phyloP scores from a whole-genome alignment of 30 jellyfish, hydroid and myxozoan species.

The Haliclystus octoradiatus region DNA sequence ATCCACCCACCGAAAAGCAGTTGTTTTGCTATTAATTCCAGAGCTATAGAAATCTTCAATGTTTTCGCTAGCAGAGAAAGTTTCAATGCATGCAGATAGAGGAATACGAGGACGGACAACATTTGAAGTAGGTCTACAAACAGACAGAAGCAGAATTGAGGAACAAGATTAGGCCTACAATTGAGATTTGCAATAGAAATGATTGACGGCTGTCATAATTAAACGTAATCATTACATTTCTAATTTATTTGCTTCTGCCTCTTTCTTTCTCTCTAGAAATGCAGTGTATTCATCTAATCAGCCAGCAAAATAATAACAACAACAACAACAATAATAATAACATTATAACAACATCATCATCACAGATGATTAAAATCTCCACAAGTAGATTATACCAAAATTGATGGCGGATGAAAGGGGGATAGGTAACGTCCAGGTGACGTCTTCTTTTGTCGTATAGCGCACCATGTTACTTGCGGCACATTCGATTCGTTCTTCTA shows the following conservation, averaged over 20 bases:
- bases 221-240: constrained; percentile 20
- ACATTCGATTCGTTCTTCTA: constrained; percentile 75
- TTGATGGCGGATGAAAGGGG: constrained; percentile 83
- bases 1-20: constrained; percentile 42
- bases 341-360: not conserved
- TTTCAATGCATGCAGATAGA: constrained; percentile 47
- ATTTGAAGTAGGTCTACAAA: constrained; percentile 30
- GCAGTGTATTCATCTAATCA: constrained; percentile 50
- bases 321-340: not conserved
- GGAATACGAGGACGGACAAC: constrained; percentile 70
- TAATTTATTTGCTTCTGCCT: constrained; percentile 54
- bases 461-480: constrained; percentile 59
- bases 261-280: constrained; percentile 34
- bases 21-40: constrained; percentile 44
- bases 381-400: constrained; percentile 21
- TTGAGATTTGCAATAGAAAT: not conserved
- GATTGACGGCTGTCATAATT: not conserved
- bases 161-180: not conserved
- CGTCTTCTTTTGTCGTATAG: constrained; percentile 58
- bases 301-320: not conserved
- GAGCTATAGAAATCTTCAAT: constrained; percentile 53
- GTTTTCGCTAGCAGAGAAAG: constrained; percentile 33
- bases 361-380: not conserved
- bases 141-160: not conserved
- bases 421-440: constrained; percentile 42